These are phyloP conservation scores for Cyclophora punctaria DNA, from an alignment of 2,888 invertebrate genomes.

Conservation along the genomic window DNA sequence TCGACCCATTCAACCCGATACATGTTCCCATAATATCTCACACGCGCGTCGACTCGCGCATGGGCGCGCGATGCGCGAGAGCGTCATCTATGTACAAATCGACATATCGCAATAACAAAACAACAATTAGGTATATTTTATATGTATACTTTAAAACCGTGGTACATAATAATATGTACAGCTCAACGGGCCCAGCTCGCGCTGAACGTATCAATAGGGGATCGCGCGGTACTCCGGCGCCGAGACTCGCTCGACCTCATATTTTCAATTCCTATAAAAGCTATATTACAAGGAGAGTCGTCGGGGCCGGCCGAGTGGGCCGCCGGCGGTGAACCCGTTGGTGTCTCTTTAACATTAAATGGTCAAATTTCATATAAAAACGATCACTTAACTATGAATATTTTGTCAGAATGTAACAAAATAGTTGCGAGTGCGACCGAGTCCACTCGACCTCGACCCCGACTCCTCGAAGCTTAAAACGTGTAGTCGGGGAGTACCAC, in stretches of 20 bases:
- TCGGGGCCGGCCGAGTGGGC: conserved; percentile 16
- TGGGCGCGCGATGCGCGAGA: neutral
- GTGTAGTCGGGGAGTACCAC: conserved; percentile 37
- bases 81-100: conserved; percentile 57
- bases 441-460: conserved; percentile 15
- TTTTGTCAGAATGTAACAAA: neutral
- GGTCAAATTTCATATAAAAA: too few relatives aligned
- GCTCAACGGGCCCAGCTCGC: conserved; percentile 49
- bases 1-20: conserved; percentile 48
- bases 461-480: conserved; percentile 21
- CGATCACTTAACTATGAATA: too few relatives aligned
- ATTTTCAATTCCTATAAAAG: conserved; percentile 57
- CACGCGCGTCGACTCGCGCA: conserved; percentile 25
- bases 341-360: neutral
- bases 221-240: conserved; percentile 45
- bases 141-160: conserved; percentile 59
- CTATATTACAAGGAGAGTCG: conserved; percentile 27
- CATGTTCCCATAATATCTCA: conserved; percentile 29
- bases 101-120: conserved; percentile 67
- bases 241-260: conserved; percentile 24
- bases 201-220: conserved; percentile 55
- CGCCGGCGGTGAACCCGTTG: conserved; percentile 19
- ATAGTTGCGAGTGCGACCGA: conserved; percentile 10
- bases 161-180: conserved; percentile 60
- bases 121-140: conserved; percentile 44